These are phyloP conservation scores for Noturus placidus DNA, from an alignment of 2,113 vertebrate species.

Conservation along the genomic window DNA sequence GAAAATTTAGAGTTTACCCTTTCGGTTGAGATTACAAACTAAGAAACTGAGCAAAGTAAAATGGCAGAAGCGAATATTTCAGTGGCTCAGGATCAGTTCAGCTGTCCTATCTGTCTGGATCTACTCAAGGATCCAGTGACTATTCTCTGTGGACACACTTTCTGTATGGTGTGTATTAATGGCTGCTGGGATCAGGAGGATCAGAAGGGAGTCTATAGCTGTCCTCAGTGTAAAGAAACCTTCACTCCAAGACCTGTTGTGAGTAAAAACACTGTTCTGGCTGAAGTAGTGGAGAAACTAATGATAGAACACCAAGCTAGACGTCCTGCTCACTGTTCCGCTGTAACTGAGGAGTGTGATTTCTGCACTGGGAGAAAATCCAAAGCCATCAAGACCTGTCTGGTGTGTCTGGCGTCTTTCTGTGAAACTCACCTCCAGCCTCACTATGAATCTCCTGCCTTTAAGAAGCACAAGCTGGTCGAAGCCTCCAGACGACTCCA, in stretches of 20 bases:
- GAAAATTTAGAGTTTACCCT: neutral
- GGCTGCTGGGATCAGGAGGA: slow-evolving; percentile 12
- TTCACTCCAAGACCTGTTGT: neutral
- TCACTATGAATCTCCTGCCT: too few relatives aligned
- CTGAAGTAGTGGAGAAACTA: neutral
- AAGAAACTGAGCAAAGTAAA: neutral
- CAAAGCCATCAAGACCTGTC: neutral
- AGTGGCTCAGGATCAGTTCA: slow-evolving; percentile 13
- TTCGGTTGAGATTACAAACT: neutral
- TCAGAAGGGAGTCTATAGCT: neutral
- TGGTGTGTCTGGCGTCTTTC: slow-evolving; percentile 12
- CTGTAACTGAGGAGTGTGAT: neutral
- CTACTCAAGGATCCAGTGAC: neutral
- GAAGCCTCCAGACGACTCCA: neutral
- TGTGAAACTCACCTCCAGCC: too few relatives aligned
- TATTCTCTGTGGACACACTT: slow-evolving; percentile 2
- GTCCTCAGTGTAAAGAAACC: slow-evolving; percentile 13
- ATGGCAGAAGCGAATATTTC: slow-evolving; percentile 26
- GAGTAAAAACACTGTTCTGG: neutral
- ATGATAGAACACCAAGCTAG: neutral
- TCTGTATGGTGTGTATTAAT: neutral
- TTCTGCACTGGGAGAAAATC: neutral
- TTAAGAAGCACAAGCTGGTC: neutral
- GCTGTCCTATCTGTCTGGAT: neutral
- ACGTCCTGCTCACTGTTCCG: neutral